Conservation (phyloP, 2,797 vertebrate species). For the Lepus townsendii region DNA sequence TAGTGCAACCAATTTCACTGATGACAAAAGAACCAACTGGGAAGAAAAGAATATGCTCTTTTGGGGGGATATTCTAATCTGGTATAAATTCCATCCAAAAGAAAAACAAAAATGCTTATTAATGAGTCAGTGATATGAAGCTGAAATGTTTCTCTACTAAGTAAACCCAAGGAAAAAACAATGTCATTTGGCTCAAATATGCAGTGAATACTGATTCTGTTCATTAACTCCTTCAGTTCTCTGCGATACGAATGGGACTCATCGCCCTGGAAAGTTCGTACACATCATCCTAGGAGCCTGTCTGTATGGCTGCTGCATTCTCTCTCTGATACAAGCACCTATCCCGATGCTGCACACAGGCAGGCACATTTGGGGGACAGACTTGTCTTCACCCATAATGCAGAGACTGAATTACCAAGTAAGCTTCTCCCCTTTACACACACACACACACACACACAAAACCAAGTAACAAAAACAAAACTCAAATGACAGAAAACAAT, state of each 20-base stretch:
- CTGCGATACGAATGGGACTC: neutral
- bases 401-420: neutral
- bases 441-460: neutral
- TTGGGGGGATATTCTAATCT: neutral
- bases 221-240: neutral
- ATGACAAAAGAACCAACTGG: constrained; percentile 28
- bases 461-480: constrained; percentile 40
- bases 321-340: neutral
- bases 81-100: neutral
- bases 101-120: constrained; percentile 9
- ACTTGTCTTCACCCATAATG: neutral
- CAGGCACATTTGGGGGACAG: neutral
- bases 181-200: constrained; percentile 2
- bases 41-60: neutral
- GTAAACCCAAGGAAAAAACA: constrained; percentile 14
- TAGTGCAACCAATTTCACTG: neutral
- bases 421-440: neutral
- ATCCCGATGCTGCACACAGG: rapidly evolving
- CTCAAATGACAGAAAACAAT: neutral
- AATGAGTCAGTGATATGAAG: neutral
- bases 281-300: neutral
- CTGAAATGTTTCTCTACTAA: constrained; percentile 13
- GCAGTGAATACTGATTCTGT: constrained; percentile 16
- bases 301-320: neutral
- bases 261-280: neutral